phyloP scores from a whole-genome alignment of 2,888 invertebrate species.

The Pelosia muscerda region DNA sequence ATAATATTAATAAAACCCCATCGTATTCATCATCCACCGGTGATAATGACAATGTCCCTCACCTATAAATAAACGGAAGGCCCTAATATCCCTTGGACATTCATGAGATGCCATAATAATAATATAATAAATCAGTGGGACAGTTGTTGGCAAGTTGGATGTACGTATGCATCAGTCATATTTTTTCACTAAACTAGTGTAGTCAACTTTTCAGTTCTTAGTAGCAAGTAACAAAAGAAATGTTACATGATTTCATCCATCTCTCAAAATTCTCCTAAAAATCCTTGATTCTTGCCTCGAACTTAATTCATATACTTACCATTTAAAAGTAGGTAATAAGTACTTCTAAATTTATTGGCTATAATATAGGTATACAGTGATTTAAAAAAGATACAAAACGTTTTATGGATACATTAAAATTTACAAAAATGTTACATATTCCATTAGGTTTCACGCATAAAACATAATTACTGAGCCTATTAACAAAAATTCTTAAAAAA shows the following conservation, averaged over 20 bases:
- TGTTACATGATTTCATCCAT: too few relatives aligned
- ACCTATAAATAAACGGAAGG: slow-evolving; percentile 13
- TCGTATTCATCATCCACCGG: slow-evolving; percentile 13
- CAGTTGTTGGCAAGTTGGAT: slow-evolving; percentile 31
- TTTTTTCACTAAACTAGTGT: not conserved
- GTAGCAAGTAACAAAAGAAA: too few relatives aligned
- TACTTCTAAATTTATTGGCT: not conserved
- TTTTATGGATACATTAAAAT: not conserved
- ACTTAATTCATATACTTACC: not conserved
- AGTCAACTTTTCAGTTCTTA: not conserved
- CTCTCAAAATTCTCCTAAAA: too few relatives aligned
- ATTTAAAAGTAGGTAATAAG: not conserved
- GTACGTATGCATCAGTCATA: slow-evolving; percentile 36
- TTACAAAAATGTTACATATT: too few relatives aligned
- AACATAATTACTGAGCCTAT: too few relatives aligned
- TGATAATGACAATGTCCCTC: slow-evolving; percentile 8
- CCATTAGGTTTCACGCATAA: too few relatives aligned
- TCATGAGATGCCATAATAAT: slow-evolving; percentile 10
- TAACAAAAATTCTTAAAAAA: not conserved
- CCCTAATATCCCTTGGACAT: slow-evolving; percentile 8
- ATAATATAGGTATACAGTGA: not conserved
- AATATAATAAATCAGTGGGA: not conserved
- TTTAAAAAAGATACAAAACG: not conserved
- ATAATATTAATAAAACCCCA: not conserved
- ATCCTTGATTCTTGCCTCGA: not conserved